These are phyloP conservation scores for Phenacoccus solenopsis DNA, from an alignment of 1,140 invertebrate genomes.

Conservation along the genomic window DNA sequence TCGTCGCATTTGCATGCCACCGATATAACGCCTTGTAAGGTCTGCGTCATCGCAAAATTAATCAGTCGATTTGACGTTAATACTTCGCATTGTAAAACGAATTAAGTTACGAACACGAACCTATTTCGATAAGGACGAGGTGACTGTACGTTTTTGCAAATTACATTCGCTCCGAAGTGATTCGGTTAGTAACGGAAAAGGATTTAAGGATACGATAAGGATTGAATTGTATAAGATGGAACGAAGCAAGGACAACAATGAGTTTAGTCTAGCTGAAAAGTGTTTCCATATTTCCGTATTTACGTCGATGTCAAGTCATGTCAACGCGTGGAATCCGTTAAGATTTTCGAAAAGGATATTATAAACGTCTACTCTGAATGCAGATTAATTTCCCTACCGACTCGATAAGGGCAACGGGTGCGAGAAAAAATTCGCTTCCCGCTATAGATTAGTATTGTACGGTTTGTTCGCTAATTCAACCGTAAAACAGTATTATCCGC, in stretches of 20 bases:
- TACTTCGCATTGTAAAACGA: too few species aligned
- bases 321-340: not conserved
- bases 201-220: slow-evolving; percentile 2
- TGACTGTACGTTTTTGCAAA: not conserved
- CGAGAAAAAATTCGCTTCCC: not conserved
- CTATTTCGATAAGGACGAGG: slow-evolving; percentile 1
- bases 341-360: not conserved
- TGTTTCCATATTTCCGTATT: slow-evolving; percentile 2
- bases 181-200: not conserved
- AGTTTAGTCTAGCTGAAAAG: not conserved
- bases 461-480: not conserved
- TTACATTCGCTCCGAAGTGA: not conserved
- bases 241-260: not conserved
- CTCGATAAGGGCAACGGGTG: not conserved
- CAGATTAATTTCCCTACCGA: not conserved
- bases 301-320: not conserved
- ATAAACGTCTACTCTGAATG: not conserved
- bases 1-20: too few species aligned
- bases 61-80: not conserved
- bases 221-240: too few species aligned
- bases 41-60: not conserved
- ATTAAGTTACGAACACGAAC: not conserved
- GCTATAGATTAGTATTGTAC: not conserved
- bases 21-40: too few species aligned
- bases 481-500: not conserved